Conservation (phyloP, 2,797 vertebrate genomes). For the Catamblyrhynchus diadema region DNA sequence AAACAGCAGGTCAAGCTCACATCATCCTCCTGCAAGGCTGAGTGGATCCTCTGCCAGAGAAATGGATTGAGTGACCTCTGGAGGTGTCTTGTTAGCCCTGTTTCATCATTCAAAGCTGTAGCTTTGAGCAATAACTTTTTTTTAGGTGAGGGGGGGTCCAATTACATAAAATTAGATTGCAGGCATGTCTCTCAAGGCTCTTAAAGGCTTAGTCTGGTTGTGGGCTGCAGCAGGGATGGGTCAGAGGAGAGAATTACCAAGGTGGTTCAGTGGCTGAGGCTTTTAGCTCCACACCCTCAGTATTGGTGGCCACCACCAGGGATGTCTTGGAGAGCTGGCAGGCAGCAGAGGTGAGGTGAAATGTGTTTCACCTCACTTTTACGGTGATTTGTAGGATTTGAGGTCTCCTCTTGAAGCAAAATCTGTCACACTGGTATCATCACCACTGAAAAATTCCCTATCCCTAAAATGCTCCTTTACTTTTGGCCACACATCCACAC, state of each 20-base stretch:
- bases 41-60: neutral
- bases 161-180: neutral
- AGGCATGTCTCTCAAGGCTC: neutral
- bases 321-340: neutral
- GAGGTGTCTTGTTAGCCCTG: neutral
- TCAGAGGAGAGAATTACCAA: accelerated
- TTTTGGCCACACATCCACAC: neutral
- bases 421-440: neutral
- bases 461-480: neutral
- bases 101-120: neutral
- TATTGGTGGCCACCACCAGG: neutral
- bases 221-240: neutral
- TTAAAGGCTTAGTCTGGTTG: neutral
- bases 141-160: accelerated
- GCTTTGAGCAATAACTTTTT: neutral
- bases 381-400: neutral
- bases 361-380: neutral
- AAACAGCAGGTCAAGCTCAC: neutral
- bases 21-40: neutral
- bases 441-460: accelerated
- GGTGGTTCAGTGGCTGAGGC: neutral
- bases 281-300: neutral
- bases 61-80: neutral
- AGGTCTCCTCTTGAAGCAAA: neutral
- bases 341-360: neutral